Conservation (phyloP, 2,888 invertebrate genomes). For the Litoditis marina region DNA sequence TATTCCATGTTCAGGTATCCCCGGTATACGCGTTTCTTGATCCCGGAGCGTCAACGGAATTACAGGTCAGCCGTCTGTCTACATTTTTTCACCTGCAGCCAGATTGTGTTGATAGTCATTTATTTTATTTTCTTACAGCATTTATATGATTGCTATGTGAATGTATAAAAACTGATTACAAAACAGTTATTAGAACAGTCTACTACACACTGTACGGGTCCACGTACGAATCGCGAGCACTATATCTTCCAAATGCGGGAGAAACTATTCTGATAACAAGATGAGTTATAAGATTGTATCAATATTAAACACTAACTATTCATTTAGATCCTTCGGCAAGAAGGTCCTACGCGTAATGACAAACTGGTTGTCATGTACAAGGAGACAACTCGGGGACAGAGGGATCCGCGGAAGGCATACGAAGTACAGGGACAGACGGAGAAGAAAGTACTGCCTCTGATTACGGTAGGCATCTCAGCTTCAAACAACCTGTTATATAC, state of each 20-base stretch:
- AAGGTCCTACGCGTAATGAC: constrained; percentile 38
- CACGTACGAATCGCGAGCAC: too few relatives aligned
- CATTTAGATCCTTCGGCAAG: constrained; percentile 39
- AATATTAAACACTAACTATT: background rate
- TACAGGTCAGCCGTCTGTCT: constrained; percentile 28
- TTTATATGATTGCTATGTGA: too few relatives aligned
- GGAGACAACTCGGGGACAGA: constrained; percentile 37
- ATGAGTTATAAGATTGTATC: too few relatives aligned
- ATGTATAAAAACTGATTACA: too few relatives aligned
- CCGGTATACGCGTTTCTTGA: constrained; percentile 38
- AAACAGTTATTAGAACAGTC: background rate
- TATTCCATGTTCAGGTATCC: constrained; percentile 19
- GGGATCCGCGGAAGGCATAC: constrained; percentile 36
- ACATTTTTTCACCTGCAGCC: too few relatives aligned
- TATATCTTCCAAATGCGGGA: too few relatives aligned
- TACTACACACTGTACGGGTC: background rate
- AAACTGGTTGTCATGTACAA: constrained; percentile 40
- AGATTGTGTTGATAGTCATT: too few relatives aligned
- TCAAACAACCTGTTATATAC: too few relatives aligned
- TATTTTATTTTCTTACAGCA: too few relatives aligned
- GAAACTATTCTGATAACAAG: too few relatives aligned
- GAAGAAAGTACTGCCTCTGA: constrained; percentile 15
- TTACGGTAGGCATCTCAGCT: constrained; percentile 12
- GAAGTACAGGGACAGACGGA: constrained; percentile 18
- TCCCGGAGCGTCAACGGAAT: constrained; percentile 28